Percentiles rank a stretch among this genome's conserved stretches.
phyloP scores from a whole-genome alignment of 1,140 invertebrate species.

The Zaprionus camerounensis region DNA sequence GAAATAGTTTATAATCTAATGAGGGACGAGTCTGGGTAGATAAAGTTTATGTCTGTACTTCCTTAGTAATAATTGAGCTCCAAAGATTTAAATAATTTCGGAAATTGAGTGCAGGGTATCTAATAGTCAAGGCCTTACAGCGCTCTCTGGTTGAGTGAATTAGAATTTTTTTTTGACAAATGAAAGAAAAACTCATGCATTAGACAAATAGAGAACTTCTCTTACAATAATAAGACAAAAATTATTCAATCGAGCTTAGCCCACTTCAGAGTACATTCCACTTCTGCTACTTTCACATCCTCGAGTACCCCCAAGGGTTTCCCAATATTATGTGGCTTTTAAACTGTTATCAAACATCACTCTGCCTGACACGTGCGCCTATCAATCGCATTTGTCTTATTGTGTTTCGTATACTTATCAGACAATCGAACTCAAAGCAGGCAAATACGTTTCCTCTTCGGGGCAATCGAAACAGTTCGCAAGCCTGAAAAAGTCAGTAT shows the following conservation, averaged over 20 bases:
- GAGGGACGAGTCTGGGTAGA: too few species aligned
- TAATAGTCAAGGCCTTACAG: not conserved
- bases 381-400: conserved; percentile 29
- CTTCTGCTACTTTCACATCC: not conserved
- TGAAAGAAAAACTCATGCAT: not conserved
- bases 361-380: conserved; percentile 27
- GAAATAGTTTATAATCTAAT: too few species aligned
- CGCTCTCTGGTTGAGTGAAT: not conserved
- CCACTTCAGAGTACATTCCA: not conserved
- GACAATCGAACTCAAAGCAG: conserved; percentile 20
- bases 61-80: too few species aligned
- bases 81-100: too few species aligned
- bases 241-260: not conserved
- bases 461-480: not conserved
- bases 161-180: not conserved
- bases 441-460: conserved; percentile 6
- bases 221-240: not conserved
- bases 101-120: not conserved
- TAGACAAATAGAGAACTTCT: not conserved
- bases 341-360: conserved; percentile 15
- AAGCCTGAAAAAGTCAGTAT: not conserved
- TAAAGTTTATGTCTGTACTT: too few species aligned
- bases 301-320: not conserved
- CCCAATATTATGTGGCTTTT: conserved; percentile 46
- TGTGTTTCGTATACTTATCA: conserved; percentile 6